Evolutionary conservation across 2,113 vertebrate genomes (phyloP).

Genomic region (Pedionomus torquatus): DNA sequence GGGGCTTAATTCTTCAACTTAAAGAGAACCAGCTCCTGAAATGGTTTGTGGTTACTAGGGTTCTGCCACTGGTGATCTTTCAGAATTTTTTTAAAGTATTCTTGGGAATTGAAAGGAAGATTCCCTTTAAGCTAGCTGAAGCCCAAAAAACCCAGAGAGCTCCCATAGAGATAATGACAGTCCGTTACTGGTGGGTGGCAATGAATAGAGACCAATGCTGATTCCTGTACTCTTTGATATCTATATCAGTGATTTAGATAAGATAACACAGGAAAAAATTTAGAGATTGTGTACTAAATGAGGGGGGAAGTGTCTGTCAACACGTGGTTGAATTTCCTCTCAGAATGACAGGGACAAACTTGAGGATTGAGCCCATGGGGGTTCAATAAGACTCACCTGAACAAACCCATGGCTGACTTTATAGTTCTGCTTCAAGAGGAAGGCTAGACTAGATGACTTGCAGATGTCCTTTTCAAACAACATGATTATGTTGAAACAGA

Average conservation of each 20-base stretch:
- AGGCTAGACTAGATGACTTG: background rate
- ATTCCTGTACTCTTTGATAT: background rate
- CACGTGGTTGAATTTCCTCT: background rate
- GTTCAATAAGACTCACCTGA: background rate
- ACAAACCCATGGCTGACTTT: background rate
- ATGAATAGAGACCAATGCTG: background rate
- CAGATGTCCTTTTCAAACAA: background rate
- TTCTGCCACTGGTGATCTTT: background rate
- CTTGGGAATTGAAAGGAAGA: background rate
- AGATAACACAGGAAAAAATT: background rate
- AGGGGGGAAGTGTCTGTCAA: background rate
- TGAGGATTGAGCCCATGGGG: background rate
- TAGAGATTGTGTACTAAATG: background rate
- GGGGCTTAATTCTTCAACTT: background rate
- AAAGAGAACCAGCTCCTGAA: background rate
- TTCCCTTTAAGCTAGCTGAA: background rate
- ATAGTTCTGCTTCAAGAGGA: background rate
- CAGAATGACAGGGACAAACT: background rate
- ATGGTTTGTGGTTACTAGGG: background rate
- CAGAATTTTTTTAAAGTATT: background rate
- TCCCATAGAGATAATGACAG: background rate
- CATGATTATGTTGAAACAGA: background rate
- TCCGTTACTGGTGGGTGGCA: background rate
- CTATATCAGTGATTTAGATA: background rate
- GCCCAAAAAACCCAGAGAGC: background rate